These are phyloP conservation scores for Parasteatoda lunata DNA, from an alignment of 2,888 invertebrate species.

Conservation along the genomic window DNA sequence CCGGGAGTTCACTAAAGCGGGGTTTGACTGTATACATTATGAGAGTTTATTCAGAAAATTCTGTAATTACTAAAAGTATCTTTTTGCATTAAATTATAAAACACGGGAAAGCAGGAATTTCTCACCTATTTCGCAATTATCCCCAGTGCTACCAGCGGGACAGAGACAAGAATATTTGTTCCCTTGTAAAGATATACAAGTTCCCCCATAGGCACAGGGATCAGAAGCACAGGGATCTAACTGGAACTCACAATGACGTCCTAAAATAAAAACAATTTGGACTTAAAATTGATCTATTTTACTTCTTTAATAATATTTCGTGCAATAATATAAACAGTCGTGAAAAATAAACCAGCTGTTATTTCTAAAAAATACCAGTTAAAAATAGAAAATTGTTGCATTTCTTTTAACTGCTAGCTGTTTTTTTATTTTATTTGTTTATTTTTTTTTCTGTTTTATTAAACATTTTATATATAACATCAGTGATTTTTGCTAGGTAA, in stretches of 20 bases:
- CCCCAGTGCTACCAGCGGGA: slow-evolving; percentile 84
- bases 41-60: neutral
- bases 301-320: no score
- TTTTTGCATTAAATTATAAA: neutral
- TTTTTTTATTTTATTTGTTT: no score
- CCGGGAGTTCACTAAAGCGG: no score
- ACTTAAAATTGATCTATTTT: no score
- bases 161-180: slow-evolving; percentile 86
- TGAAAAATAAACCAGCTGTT: no score
- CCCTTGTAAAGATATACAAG: slow-evolving; percentile 82
- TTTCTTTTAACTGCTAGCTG: no score
- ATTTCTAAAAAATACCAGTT: no score
- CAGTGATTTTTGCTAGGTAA: no score
- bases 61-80: neutral
- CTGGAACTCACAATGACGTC: slow-evolving; percentile 77
- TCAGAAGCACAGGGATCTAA: slow-evolving; percentile 85
- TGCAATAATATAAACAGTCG: no score
- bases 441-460: no score
- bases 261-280: slow-evolving; percentile 3
- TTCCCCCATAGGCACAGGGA: slow-evolving; percentile 85
- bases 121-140: slow-evolving; percentile 84
- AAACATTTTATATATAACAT: no score
- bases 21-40: neutral
- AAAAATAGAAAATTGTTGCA: no score
- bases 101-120: neutral